These are phyloP conservation scores for Pseudochirops corinnae DNA, from an alignment of 2,797 vertebrate species.

Conservation along the genomic window DNA sequence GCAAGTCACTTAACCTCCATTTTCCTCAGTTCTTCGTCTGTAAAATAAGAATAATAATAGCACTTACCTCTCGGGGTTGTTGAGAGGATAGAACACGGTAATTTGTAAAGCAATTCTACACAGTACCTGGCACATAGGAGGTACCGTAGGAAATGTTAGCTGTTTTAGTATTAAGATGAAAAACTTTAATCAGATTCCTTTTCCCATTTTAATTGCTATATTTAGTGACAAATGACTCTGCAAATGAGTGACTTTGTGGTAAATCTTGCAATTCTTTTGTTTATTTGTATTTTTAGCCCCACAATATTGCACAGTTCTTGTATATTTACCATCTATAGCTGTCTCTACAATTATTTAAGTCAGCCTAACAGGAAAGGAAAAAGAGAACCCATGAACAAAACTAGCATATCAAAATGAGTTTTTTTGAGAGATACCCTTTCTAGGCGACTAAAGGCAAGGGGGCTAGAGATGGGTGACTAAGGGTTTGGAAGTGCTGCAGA, in stretches of 20 bases:
- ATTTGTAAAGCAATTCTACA: background rate
- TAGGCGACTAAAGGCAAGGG: background rate
- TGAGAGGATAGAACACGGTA: background rate
- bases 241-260: background rate
- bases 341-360: no score
- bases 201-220: background rate
- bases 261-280: no score
- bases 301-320: no score
- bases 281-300: no score
- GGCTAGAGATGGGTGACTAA: background rate
- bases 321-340: no score
- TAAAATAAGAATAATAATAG: background rate
- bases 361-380: no score
- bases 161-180: background rate
- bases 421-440: background rate
- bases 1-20: background rate
- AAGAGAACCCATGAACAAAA: background rate
- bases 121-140: background rate
- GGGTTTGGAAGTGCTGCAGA: background rate
- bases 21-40: background rate
- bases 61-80: background rate
- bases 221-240: background rate
- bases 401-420: background rate
- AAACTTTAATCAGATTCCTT: background rate
- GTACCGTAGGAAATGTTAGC: background rate